Base-by-base conservation (phyloP, 37 sponge, comb jelly and placozoan genomes). In the Dysidea cf. avara region DNA sequence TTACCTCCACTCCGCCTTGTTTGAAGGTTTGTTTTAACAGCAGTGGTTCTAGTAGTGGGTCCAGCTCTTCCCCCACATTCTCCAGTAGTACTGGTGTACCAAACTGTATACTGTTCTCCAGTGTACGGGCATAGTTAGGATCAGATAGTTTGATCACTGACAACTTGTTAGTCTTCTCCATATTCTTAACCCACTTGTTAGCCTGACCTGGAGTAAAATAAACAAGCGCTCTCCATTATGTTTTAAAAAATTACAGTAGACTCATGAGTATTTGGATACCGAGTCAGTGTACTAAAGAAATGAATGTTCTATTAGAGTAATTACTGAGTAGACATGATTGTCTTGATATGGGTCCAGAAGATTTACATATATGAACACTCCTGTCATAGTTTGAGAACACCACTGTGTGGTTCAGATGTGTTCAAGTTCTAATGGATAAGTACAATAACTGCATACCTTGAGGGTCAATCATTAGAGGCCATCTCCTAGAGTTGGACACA, bases 101-200 rank as follows among this genome's bases (percentile, higher is more conserved):
- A 83, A 98, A 92, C 79, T 98, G 99, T 40, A 98, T 94, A 67
- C 90, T 81, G 78, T 98, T 98, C 81, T 98, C 99, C 26, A 98
- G 77, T 21, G 95, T 94, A n/a, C 99, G 80, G 52, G 88, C 83
- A 73, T 98, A 98, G 76, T 91, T 94, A 0, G 95, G 87, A 55
- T 98, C 99, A 0, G 99, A 81, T 11, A 98, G 78, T 56, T 94
- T 98, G 75, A 98, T 94, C 21, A 94, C 92, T 16, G 95, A 78
- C 3, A 98, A 81, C 68, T 88, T 86, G 70, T 98, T 98, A 37
- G 87, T 70, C 25, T 80, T 74, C 85, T 98, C 99, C 83, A 98
- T 77, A 74, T 98, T 98, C 88, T 98, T 98, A 21, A 98, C 66
- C 99, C 99, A 98, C 75, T 98, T 98, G 75, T 98, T 98, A 14